Evolutionary conservation across 2,113 vertebrate species (phyloP), one percentile per base, ranked within the genome.

Genomic region (Colius striatus): DNA sequence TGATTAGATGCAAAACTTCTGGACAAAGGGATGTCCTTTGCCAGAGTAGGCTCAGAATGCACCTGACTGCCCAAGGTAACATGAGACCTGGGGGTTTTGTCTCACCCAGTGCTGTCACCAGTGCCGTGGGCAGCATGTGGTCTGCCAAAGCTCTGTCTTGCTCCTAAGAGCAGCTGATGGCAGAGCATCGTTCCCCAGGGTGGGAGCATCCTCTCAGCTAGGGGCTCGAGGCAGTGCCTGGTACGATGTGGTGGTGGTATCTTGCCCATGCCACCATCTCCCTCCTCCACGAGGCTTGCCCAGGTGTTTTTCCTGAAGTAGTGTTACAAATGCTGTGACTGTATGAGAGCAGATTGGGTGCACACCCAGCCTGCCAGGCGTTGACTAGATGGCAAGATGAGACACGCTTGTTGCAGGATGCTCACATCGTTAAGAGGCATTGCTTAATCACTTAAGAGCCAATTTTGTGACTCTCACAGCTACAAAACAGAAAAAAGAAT

Each of bases 201-300:
- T 55, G 47, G 41, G 45, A 86, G 11, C 71, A 67, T n/a, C 0
- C 0, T 57, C 61, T 36, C 67, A 36, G 20, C 21, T 53, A 65
- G 53, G 29, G 12, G 11, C 11, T 60, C 34, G 27, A 25, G 11
- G 15, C 1, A 0, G 18, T 23, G 48, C 32, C 57, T 36, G 43
- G 63, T 63, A 60, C 11, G 23, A 4, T 27, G 38, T 47, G 34
- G 34, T 0, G 0, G 32, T 30, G 57, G 34, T 55, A 89, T 34
- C 58, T 53, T 62, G 58, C 54, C 51, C 43, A 4, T 27, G 29
- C 23, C 73, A 62, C 38, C 19, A 3, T 34, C 75, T 68, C 38
- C 45, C 53, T 91, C 20, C 62, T 45, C 48, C 0, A 0, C 25
- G 0, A 1, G 53, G 38, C 57, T 90, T 10, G 1, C 16, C 53